phyloP scores from a whole-genome alignment of 2,113 vertebrate genomes.

The Lampris megalopsis region DNA sequence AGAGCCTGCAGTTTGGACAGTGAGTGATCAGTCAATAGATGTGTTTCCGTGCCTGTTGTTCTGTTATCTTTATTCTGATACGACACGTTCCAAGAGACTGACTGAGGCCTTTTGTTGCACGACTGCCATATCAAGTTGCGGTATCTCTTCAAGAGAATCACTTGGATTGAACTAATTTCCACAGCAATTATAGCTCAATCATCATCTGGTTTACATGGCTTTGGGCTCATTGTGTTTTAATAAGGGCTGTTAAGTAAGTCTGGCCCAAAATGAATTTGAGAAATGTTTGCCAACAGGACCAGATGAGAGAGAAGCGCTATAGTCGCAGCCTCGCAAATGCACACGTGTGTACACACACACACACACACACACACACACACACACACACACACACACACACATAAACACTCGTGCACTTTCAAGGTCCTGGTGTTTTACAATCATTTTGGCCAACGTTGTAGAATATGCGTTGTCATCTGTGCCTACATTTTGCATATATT shows the following conservation, averaged over 20 bases:
- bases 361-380: not conserved
- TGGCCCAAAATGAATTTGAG: slow-evolving; percentile 47
- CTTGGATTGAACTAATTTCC: slow-evolving; percentile 61
- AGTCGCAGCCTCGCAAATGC: not conserved
- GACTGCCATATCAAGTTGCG: slow-evolving; percentile 17
- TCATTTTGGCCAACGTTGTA: too few species aligned
- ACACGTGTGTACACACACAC: not conserved
- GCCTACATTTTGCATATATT: too few species aligned
- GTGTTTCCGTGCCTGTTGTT: not conserved
- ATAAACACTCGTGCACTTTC: too few species aligned
- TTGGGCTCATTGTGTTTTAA: slow-evolving; percentile 63
- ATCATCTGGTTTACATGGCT: slow-evolving; percentile 62
- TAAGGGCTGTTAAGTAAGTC: slow-evolving; percentile 55
- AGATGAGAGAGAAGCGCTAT: slow-evolving; percentile 8
- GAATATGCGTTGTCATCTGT: too few species aligned
- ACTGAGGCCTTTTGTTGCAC: slow-evolving; percentile 28
- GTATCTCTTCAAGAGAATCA: slow-evolving; percentile 36
- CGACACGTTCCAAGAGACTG: not conserved
- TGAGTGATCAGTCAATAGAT: not conserved
- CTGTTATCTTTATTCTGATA: slow-evolving; percentile 2
- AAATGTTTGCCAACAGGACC: slow-evolving; percentile 25
- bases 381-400: too few species aligned
- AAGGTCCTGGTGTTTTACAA: too few species aligned
- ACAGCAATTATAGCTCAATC: slow-evolving; percentile 65
- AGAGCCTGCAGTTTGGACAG: too few species aligned